Base-by-base conservation (phyloP, 2,888 invertebrate species). In the Eupithecia exiguata region DNA sequence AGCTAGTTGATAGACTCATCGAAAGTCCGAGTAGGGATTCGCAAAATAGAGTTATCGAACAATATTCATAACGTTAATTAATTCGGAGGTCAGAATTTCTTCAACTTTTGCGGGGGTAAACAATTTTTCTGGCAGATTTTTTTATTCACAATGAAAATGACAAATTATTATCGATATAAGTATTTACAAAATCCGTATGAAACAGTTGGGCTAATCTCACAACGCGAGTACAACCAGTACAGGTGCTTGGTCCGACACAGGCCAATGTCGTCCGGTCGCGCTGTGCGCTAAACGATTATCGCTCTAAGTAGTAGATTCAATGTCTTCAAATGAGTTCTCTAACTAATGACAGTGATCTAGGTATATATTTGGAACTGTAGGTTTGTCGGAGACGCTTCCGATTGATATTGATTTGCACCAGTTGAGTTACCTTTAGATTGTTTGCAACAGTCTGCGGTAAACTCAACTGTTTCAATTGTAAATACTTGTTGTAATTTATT, bases 231-330 rank as follows among this genome's bases (percentile, higher is more conserved):
- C 7, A 46, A n/a, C 35, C 36, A 4, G 18, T 72, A 46, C 68
- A 68, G 70, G 72, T 65, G 63, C 68, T 72, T 30, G 16, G 30
- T 14, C 62, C 65, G 38, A 16, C 53, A 49, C 65, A 63, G 68
- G 53, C 70, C 68, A 72, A 70, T 70, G 70, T 63, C 72, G 69
- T 14, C 68, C 25, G 63, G 61, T 67, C 36, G 30, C 35, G 62
- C 35, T 62, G 18, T 62, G 63, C 63, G 18, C 36, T 63, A 63
- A 63, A 36, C 63, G n/a, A n/a, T n/a, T 36, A 61, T 10, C 10
- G 10, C 63, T 53, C n/a, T 43, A 43, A 43, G 43, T 43, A 49
- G 9, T 49, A 21, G n/a, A 53, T 53, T 53, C 49, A 16, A 16
- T 18, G 43, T 18, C 49, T n/a, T 49, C 10, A 12, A 49, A 49